Evolutionary conservation across 2,888 invertebrate species (phyloP).

Genomic region (Coleophora flavipennella): DNA sequence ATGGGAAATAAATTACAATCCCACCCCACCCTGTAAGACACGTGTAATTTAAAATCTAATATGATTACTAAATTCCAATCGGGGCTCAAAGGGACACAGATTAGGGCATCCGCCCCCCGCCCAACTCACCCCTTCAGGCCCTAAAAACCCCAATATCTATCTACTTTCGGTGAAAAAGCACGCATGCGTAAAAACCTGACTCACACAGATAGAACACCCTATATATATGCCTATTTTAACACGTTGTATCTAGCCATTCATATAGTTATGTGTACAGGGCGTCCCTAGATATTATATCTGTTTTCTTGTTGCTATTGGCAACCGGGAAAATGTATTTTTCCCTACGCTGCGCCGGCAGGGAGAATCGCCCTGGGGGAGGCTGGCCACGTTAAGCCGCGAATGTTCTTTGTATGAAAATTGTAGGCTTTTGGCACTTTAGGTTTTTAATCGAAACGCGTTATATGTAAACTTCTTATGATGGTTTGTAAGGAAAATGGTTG

Average conservation of each 20-base stretch:
- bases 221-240: constrained; percentile 52
- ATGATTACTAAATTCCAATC: constrained; percentile 72
- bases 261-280: constrained; percentile 37
- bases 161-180: constrained; percentile 60
- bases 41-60: constrained; percentile 72
- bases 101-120: constrained; percentile 49
- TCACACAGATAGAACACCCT: constrained; percentile 44
- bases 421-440: constrained; percentile 4
- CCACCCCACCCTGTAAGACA: constrained; percentile 48
- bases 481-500: neutral
- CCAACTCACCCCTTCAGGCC: constrained; percentile 31
- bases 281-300: constrained; percentile 52
- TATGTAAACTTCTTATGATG: constrained; percentile 1
- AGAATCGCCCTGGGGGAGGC: constrained; percentile 15
- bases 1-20: constrained; percentile 57
- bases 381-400: constrained; percentile 29
- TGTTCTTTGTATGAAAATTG: constrained; percentile 20
- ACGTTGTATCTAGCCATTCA: constrained; percentile 25
- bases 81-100: constrained; percentile 67
- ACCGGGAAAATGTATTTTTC: constrained; percentile 56
- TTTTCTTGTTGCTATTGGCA: constrained; percentile 57
- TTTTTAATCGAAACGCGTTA: neutral
- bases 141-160: constrained; percentile 68
- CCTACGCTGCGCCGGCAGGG: constrained; percentile 20
- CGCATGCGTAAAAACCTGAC: constrained; percentile 69